Base-by-base conservation (phyloP, 2,113 vertebrate species). In the Balaeniceps rex region DNA sequence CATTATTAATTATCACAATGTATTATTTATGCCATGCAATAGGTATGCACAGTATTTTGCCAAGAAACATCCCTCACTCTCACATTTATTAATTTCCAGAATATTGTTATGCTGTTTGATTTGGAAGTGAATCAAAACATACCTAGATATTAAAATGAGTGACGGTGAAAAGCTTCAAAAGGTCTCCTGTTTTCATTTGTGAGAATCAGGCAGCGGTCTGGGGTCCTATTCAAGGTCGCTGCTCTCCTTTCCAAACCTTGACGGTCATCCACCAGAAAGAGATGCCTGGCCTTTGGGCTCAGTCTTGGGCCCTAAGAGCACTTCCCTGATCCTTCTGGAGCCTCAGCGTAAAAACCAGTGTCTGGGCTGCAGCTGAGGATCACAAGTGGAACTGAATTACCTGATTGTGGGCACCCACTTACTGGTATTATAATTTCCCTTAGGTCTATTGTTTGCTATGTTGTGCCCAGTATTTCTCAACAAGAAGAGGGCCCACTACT, bases 1-100 rank as follows among this genome's bases (percentile, higher is more conserved):
- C 94, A 95, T 97, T 97, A 97, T 97, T 96, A 97, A 97, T 97
- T 96, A 96, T 97, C 91, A 70, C 71, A 71, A 97, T 97, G 89
- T 84, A 96, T 97, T 97, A 96, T 97, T 96, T 97, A 96, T 96
- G 87, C 77, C 29, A 26, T 94, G 93, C 90, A 96, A 97, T 94
- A 96, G 94, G 91, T 94, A 96, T 40, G 58, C 94, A 86, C 21
- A 71, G 71, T 80, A 70, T 93, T 96, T 97, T 95, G 96, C 92
- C 95, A 92, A 97, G 82, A 94, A 95, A 77, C 89, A 92, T 83
- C 49, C 68, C 80, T 95, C 85, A 57, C 46, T 81, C 83, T 84
- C 88, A 64, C 87, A 54, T 77, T 93, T 90, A 95, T 97, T 97
- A 94, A 96, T 97, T 97, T 94, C 13, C 31, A 83, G 71, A 82